Evolutionary conservation across 2,797 vertebrate species (phyloP).

Genomic region (Chanos chanos): DNA sequence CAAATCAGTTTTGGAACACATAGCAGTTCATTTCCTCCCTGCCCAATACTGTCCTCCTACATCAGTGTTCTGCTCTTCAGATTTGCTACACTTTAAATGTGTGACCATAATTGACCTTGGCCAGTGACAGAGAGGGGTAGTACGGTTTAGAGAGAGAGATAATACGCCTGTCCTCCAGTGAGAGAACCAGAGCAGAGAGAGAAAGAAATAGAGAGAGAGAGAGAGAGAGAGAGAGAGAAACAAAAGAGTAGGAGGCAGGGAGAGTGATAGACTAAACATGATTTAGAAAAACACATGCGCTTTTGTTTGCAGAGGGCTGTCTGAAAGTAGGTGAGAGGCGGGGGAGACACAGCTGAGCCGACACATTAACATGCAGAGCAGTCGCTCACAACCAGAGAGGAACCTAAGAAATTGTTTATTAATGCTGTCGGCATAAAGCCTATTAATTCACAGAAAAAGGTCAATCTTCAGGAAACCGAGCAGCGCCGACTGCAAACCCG

Average conservation of each 20-base stretch:
- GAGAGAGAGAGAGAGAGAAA: slow-evolving; percentile 15
- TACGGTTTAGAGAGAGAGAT: slow-evolving; percentile 61
- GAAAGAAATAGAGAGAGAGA: neutral
- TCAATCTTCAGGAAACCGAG: slow-evolving; percentile 63
- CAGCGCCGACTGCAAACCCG: slow-evolving; percentile 50
- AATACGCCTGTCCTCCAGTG: slow-evolving; percentile 57
- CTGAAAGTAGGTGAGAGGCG: slow-evolving; percentile 48
- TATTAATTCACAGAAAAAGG: slow-evolving; percentile 71
- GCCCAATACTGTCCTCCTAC: slow-evolving; percentile 30
- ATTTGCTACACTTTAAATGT: slow-evolving; percentile 62
- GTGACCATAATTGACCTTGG: slow-evolving; percentile 75
- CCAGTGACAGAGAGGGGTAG: slow-evolving; percentile 58
- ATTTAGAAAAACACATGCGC: slow-evolving; percentile 21
- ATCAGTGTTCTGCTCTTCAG: slow-evolving; percentile 55
- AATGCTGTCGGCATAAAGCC: slow-evolving; percentile 66
- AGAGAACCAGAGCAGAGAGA: slow-evolving; percentile 13
- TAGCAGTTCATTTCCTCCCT: slow-evolving; percentile 54
- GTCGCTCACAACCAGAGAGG: slow-evolving; percentile 47
- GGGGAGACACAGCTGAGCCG: slow-evolving; percentile 7
- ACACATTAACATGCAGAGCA: slow-evolving; percentile 59
- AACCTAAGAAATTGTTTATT: slow-evolving; percentile 71
- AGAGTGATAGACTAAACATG: slow-evolving; percentile 31
- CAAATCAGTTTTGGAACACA: slow-evolving; percentile 55
- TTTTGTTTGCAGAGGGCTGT: slow-evolving; percentile 25
- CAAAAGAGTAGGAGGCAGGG: slow-evolving; percentile 16